Base-by-base conservation (phyloP, 2,888 invertebrate genomes). In the Adineta ricciae region DNA sequence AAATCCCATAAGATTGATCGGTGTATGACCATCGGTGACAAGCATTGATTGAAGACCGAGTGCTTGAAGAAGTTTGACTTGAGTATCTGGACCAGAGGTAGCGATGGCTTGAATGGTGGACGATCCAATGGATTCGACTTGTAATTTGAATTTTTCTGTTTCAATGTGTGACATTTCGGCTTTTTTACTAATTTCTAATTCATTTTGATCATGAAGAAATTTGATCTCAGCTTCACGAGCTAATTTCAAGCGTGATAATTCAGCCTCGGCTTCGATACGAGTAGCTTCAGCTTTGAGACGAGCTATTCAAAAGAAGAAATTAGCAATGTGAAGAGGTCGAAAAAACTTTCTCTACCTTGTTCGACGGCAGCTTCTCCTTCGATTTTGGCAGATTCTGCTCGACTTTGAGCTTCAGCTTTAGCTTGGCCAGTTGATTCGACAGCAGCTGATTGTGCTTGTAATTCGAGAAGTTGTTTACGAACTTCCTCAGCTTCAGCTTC, bases 381-480 rank as follows among this genome's bases (percentile, higher is more conserved):
- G 14, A 84, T 84, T 36, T 54, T n/a, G 27, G 27, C 24, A 1
- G 92, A 89, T 88, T 92, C 91, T 21, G 91, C 91, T 24, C 91
- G 88, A 86, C 90, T 89, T 88, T 90, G 90, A 19, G 92, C 91
- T 89, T 92, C 92, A n/a, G 92, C 92, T 88, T 91, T 91, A 21
- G 92, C 91, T 88, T 92, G 91, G 36, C 91, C 91, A 41, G 91
- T 91, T 87, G 90, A 90, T 88, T 92, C 92, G 19, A 92, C 91
- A 73, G 91, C 91, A 21, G 91, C 91, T 86, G 91, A 91, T 87
- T 89, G 88, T 2, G 91, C 90, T 88, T 87, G 85, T 41, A 50
- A 50, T 83, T 41, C 41, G 24, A 85, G 41, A 41, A 84, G 86
- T 38, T 14, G 24, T 64, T 21, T 41, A 36, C 52, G 36, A 36